Conservation (phyloP, 2,113 vertebrate species). For the Chaetorhynchus papuensis region DNA sequence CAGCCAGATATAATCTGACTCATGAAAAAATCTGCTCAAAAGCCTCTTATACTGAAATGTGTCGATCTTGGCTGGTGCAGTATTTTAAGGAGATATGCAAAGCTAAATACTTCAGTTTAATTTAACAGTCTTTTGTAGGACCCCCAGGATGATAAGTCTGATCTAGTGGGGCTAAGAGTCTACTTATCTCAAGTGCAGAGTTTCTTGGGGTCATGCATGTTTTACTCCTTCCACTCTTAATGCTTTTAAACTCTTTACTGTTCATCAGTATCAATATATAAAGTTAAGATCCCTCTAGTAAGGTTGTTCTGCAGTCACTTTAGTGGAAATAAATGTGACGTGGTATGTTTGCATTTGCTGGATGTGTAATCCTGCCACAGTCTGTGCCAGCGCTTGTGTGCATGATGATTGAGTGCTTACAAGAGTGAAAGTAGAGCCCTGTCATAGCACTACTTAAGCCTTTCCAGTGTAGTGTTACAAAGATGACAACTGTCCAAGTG, state of each 20-base stretch:
- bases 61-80: not conserved
- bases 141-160: not conserved
- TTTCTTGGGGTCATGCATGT: not conserved
- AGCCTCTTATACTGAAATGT: not conserved
- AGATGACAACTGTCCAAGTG: not conserved
- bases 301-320: not conserved
- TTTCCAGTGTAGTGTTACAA: not conserved
- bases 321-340: not conserved
- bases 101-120: not conserved
- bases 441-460: not conserved
- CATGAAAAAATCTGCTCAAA: not conserved
- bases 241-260: not conserved
- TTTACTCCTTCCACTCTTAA: not conserved
- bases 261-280: not conserved
- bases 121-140: not conserved
- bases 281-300: not conserved
- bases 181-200: not conserved
- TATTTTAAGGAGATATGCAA: not conserved
- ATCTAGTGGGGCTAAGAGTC: not conserved
- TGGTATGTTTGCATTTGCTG: not conserved
- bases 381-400: not conserved
- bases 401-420: not conserved
- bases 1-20: not conserved
- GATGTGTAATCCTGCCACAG: not conserved
- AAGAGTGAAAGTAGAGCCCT: not conserved